These are phyloP conservation scores for Sericinus montela DNA, from an alignment of 2,888 invertebrate species.

Conservation along the genomic window DNA sequence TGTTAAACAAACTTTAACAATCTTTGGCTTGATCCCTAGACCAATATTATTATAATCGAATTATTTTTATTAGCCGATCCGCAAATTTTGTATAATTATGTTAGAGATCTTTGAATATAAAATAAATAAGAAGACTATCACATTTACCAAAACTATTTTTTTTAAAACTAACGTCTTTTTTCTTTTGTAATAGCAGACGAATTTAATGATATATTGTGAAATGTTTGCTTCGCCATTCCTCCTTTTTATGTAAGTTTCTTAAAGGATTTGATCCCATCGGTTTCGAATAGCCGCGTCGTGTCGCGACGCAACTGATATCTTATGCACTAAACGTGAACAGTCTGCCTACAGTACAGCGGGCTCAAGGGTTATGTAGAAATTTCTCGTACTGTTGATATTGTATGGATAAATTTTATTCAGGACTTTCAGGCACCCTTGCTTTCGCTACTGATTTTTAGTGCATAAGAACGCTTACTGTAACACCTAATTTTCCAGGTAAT, in stretches of 20 bases:
- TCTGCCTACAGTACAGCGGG: conserved; percentile 1
- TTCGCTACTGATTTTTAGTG: conserved; percentile 19
- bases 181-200: conserved; percentile 69
- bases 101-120: conserved; percentile 70
- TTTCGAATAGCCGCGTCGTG: conserved; percentile 67
- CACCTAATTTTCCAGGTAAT: conserved; percentile 69
- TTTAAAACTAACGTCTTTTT: conserved; percentile 73
- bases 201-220: conserved; percentile 65
- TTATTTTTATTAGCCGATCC: conserved; percentile 61
- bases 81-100: conserved; percentile 55
- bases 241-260: conserved; percentile 74
- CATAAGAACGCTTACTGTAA: conserved; percentile 51
- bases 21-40: conserved; percentile 92
- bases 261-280: conserved; percentile 81
- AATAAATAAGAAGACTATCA: conserved; percentile 77
- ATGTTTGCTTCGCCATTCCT: conserved; percentile 58
- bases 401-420: not conserved
- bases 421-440: conserved; percentile 16
- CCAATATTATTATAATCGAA: conserved; percentile 80
- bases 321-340: conserved; percentile 19
- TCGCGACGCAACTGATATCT: conserved; percentile 29
- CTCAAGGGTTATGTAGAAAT: not conserved
- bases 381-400: not conserved
- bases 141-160: conserved; percentile 75
- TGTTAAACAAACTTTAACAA: conserved; percentile 82